Evolutionary conservation across 2,113 vertebrate species (phyloP).

Genomic region (Daubentonia madagascariensis): DNA sequence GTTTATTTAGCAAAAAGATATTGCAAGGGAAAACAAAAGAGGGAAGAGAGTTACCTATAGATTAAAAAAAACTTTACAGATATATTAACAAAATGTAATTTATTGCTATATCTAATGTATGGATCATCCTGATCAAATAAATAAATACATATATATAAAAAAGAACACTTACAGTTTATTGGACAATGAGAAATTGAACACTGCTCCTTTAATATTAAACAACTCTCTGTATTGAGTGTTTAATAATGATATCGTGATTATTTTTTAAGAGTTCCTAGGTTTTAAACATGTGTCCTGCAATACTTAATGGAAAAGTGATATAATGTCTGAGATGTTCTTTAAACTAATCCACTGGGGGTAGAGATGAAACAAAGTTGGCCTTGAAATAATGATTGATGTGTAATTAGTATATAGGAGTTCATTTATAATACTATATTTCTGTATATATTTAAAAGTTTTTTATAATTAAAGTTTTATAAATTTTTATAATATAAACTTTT

Average conservation of each 20-base stretch:
- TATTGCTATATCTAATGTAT: not conserved
- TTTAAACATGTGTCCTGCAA: not conserved
- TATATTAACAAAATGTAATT: not conserved
- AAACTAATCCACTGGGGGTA: not conserved
- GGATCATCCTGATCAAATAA: not conserved
- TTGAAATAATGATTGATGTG: not conserved
- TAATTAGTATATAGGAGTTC: not conserved
- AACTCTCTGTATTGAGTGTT: not conserved
- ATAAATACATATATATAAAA: not conserved
- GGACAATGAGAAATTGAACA: not conserved
- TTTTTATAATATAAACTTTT: not conserved
- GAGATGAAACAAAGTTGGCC: not conserved
- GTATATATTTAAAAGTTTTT: not conserved
- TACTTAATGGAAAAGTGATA: not conserved
- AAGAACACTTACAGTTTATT: not conserved
- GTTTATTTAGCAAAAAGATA: not conserved
- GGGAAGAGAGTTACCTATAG: rapidly evolving
- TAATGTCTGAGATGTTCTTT: not conserved
- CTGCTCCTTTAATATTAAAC: not conserved
- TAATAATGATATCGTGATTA: not conserved
- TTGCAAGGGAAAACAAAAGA: not conserved
- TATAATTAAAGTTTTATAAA: rapidly evolving
- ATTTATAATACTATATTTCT: not conserved
- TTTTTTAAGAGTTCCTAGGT: not conserved
- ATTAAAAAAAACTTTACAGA: not conserved